Percentiles rank a stretch among this genome's conserved stretches.
Conservation (phyloP, 2,113 vertebrate species). For the Hydrochoerus hydrochaeris region DNA sequence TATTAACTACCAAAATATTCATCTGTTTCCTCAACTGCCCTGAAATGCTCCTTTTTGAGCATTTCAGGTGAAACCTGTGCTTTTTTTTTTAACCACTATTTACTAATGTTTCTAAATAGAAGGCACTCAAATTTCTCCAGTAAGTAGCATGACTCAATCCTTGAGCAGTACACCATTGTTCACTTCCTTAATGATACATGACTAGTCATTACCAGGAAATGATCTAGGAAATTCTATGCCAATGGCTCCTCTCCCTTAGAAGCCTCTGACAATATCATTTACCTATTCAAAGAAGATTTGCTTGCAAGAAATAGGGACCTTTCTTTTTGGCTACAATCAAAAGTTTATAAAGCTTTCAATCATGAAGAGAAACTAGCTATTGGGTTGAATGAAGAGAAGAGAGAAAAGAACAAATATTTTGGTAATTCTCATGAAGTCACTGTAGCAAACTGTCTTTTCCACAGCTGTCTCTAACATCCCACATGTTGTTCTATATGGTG, state of each 20-base stretch:
- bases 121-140: not conserved
- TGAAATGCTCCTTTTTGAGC: not conserved
- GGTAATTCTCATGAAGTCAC: not conserved
- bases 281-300: not conserved
- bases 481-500: not conserved
- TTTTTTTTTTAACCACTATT: not conserved
- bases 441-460: not conserved
- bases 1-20: not conserved
- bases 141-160: not conserved
- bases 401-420: not conserved
- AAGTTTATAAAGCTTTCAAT: not conserved
- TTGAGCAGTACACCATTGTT: not conserved
- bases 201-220: not conserved
- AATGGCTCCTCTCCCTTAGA: not conserved
- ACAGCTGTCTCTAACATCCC: not conserved
- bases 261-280: not conserved
- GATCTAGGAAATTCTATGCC: not conserved
- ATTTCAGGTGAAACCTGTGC: not conserved
- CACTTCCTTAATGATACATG: constrained; percentile 7
- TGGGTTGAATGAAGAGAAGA: not conserved
- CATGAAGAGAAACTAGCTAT: not conserved
- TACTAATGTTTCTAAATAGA: not conserved
- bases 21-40: not conserved
- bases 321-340: not conserved
- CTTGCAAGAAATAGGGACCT: not conserved